Percentiles rank a stretch among this genome's conserved stretches.
Conservation (phyloP, 2,113 vertebrate species). For the Ceuthmochares aereus region DNA sequence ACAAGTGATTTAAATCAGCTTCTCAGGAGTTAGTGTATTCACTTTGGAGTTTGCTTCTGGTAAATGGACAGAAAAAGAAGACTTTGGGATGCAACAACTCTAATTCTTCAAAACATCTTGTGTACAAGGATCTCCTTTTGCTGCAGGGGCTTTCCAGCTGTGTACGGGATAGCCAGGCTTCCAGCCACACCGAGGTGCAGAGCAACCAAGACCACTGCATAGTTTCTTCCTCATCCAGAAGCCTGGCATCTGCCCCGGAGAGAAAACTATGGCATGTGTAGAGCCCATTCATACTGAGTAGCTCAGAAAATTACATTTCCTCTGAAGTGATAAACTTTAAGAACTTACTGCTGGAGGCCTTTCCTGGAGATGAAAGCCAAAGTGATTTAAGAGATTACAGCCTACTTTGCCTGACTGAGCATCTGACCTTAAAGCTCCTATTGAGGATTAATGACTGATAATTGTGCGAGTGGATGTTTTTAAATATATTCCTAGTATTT, state of each 20-base stretch:
- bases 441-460: background rate
- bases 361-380: background rate
- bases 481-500: background rate
- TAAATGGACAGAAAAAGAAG: background rate
- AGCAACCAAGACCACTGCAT: background rate
- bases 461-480: background rate
- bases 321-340: background rate
- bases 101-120: background rate
- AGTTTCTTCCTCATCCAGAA: background rate
- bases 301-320: background rate
- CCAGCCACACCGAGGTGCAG: fast-evolving
- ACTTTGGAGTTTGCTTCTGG: background rate
- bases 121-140: background rate
- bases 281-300: background rate
- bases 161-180: fast-evolving
- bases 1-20: background rate
- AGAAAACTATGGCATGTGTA: background rate
- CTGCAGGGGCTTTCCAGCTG: background rate
- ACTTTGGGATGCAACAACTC: background rate
- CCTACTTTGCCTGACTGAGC: background rate
- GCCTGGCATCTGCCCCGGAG: fast-evolving
- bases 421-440: background rate
- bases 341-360: background rate
- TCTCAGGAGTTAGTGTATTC: background rate
- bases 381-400: background rate